Evolutionary conservation across 2,113 vertebrate genomes (phyloP), one percentile per base, ranked within the genome.

Genomic region (Psophia crepitans): DNA sequence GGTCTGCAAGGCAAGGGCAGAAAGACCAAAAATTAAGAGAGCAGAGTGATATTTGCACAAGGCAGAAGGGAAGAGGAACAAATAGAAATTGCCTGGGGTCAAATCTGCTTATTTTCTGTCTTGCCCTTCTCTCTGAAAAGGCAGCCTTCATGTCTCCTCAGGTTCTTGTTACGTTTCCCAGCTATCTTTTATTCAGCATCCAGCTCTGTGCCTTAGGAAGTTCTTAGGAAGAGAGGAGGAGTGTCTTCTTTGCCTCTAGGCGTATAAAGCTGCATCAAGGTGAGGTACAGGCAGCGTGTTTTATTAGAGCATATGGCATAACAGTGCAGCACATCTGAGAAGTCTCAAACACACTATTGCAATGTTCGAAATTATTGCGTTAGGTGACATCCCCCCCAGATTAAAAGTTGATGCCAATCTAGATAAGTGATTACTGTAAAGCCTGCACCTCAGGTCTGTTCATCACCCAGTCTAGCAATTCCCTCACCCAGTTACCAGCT

Each of bases 1-100:
- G 74, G 89, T 95, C 96, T 93, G 87, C 84, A 69, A 86, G 51
- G 35, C 86, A 53, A 93, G 70, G 87, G 70, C 84, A 89, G 65
- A 89, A 94, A 91, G 1, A 6, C 43, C 60, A 93, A 79, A 71
- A 91, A 68, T 79, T 58, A 73, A 75, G 69, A 61, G 18, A 48
- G 6, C 37, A 14, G 33, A 85, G 81, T 33, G 77, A 11, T 91
- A 90, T 74, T 69, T 74, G 81, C 57, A 89, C 73, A 84, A 71
- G 53, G 48, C 61, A 93, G 77, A 95, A 84, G 26, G 56, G 46
- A 69, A 94, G 27, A 93, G 24, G 37, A 94, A 57, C 53, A 91
- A 85, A 95, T 24, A 95, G n/a, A 85, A 83, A 65, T 83, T 87
- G 54, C 87, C 78, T 54, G n/a, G 28, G 41, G 75, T 24, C 33